phyloP scores from a whole-genome alignment of 1,140 invertebrate species.

The Leguminivora glycinivorella region DNA sequence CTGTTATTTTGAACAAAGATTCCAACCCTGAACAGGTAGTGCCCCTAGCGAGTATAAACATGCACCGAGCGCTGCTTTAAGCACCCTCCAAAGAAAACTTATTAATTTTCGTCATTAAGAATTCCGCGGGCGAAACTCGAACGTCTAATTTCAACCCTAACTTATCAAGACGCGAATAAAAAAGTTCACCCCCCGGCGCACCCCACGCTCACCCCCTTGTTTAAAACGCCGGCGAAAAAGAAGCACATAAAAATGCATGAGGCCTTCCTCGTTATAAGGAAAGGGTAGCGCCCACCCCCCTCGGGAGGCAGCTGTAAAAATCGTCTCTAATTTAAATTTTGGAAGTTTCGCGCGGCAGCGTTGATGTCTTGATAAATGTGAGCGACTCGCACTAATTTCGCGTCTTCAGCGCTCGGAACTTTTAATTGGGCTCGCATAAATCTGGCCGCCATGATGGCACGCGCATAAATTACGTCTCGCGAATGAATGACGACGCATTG shows the following conservation, averaged over 20 bases:
- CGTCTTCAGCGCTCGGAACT: slow-evolving; percentile 72
- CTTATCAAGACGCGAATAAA: slow-evolving; percentile 80
- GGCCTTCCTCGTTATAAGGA: slow-evolving; percentile 80
- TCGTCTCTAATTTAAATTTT: slow-evolving; percentile 80
- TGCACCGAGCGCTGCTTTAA: slow-evolving; percentile 47
- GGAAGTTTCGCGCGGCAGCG: slow-evolving; percentile 75
- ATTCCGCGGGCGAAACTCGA: slow-evolving; percentile 79
- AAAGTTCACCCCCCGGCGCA: slow-evolving; percentile 71
- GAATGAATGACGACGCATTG: slow-evolving; percentile 54
- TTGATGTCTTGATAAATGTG: slow-evolving; percentile 78
- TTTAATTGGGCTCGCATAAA: slow-evolving; percentile 77
- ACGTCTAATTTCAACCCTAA: slow-evolving; percentile 80
- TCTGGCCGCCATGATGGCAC: slow-evolving; percentile 61
- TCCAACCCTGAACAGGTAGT: slow-evolving; percentile 2
- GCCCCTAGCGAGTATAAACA: slow-evolving; percentile 17
- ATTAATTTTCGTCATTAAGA: slow-evolving; percentile 79
- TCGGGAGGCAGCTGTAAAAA: slow-evolving; percentile 76
- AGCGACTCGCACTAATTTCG: slow-evolving; percentile 75
- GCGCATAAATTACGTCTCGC: slow-evolving; percentile 69
- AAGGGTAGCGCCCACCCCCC: slow-evolving; percentile 75
- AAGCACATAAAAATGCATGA: slow-evolving; percentile 81
- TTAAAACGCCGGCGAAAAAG: slow-evolving; percentile 80
- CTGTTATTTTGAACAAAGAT: background rate
- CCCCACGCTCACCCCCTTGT: slow-evolving; percentile 77
- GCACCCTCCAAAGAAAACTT: slow-evolving; percentile 75